Evolutionary conservation across 2,797 vertebrate species (phyloP), one percentile per base, ranked within the genome.

Genomic region (Echeneis naucrates): DNA sequence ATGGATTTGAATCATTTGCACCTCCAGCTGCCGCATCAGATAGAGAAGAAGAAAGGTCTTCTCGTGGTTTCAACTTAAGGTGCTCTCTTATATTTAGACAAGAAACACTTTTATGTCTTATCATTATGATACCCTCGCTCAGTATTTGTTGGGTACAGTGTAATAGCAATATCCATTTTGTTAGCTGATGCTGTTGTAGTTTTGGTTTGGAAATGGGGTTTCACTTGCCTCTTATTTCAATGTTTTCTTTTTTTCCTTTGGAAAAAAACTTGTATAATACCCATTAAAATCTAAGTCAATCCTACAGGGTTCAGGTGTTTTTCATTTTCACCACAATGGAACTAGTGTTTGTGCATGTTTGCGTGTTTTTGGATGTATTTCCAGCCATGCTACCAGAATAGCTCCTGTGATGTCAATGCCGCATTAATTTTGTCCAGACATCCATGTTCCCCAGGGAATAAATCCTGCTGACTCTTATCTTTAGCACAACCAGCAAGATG

Each of bases 211-310:
- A 93, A 90, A 82, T 91, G 87, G 87, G 88, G 86, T 88, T 89
- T 92, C 82, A 89, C 87, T 91, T 86, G 76, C 89, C 84, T 90
- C 85, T 91, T 92, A 87, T 91, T 94, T 92, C 90, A 91, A 80
- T 95, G 88, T 91, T 90, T 91, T 88, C 63, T 88, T 92, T 83
- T 90, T 83, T 90, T 89, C 82, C 83, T 92, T 90, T 48, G 58
- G 83, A 92, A 90, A 88, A 92, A 90, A 88, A 92, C 84, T 79
- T 93, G 86, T 94, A 93, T 94, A 91, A 92, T 93, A 93, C 77
- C 86, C 87, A 95, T 93, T 94, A 94, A 95, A 93, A 94, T 89
- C 77, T 67, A 90, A 93, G 90, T 90, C 81, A 86, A 87, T 84
- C 81, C 84, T 77, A 79, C 21, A 23, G 68, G 55, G 11, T 62